Base-by-base conservation (phyloP, 2,797 vertebrate genomes). In the Helicolenus hilgendorfi region DNA sequence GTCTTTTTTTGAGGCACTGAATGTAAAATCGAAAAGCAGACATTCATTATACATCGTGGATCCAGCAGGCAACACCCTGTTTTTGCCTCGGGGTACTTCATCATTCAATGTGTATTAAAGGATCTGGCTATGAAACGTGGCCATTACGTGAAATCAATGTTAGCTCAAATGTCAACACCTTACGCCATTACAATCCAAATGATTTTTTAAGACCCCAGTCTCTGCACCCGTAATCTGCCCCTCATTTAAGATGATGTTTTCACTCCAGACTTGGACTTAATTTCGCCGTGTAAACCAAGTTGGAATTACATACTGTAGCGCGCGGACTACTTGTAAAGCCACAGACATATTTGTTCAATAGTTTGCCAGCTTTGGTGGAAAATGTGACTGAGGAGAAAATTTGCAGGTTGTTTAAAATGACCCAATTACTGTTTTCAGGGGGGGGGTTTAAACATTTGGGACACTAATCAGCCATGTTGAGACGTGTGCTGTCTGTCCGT, bases 381-480 rank as follows among this genome's bases (percentile, higher is more conserved):
- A 97, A 94, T 95, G 90, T 95, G 95, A 97, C 86, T 73, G 89
- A 80, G 79, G 78, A 94, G 90, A 93, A 95, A 94, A 95, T 94
- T 87, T 84, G 91, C 88, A 94, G 92, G 94, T 93, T 95, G 91
- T 96, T 95, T 90, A 92, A 95, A 94, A 93, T 86, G 90, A 92
- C 92, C 94, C 89, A 96, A 89, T 93, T 93, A 78, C 90, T 84
- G 79, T 91, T 94, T 95, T 95, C 86, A 77, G 72, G 63, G 69
- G 64, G 64, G 69, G 62, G 78, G 60, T 68, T 91, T 81, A 87
- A 93, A 92, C 89, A 87, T 95, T 90, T 65, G 33, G 84, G 89
- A 87, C 91, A 86, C 79, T 88, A 93, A 94, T 95, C 85, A 91
- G 81, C 38, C 29, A 70, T 79, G 55, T 65, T 67, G 77, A 81